phyloP scores from a whole-genome alignment of 2,888 invertebrate genomes.

The Cheilosia scutellata region DNA sequence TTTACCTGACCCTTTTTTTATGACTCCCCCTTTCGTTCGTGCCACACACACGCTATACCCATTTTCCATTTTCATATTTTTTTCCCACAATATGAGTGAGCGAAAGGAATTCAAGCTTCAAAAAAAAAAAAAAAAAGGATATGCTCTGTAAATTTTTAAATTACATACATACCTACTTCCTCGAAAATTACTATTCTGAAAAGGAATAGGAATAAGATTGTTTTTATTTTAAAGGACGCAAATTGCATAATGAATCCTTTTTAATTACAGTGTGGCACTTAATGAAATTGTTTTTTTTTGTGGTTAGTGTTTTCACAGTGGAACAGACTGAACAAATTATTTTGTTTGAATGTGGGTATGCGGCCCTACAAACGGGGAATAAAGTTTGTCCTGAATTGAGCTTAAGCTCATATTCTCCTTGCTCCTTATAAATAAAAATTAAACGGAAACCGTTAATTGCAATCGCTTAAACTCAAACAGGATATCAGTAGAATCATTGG shows the following conservation, averaged over 20 bases:
- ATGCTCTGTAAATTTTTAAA: background rate
- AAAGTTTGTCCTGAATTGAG: too few relatives aligned
- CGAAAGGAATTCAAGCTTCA: background rate
- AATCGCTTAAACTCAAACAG: too few relatives aligned
- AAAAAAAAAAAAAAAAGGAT: background rate
- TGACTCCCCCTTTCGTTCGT: background rate
- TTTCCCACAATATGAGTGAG: background rate
- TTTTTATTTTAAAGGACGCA: background rate
- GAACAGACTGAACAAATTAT: too few relatives aligned
- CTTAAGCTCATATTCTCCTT: too few relatives aligned
- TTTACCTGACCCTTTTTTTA: background rate
- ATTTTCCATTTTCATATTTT: slow-evolving; percentile 1
- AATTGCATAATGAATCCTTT: slow-evolving; percentile 35
- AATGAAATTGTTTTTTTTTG: slow-evolving; percentile 3
- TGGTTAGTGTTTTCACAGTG: background rate
- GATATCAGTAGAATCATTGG: too few relatives aligned
- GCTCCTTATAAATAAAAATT: too few relatives aligned
- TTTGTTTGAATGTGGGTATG: too few relatives aligned
- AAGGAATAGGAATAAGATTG: background rate
- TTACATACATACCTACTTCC: background rate
- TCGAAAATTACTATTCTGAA: background rate
- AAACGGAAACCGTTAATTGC: too few relatives aligned
- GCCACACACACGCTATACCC: background rate
- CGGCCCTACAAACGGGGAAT: too few relatives aligned
- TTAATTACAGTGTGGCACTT: slow-evolving; percentile 4